phyloP scores from a whole-genome alignment of 1,140 invertebrate species.

The Centruroides vittatus region DNA sequence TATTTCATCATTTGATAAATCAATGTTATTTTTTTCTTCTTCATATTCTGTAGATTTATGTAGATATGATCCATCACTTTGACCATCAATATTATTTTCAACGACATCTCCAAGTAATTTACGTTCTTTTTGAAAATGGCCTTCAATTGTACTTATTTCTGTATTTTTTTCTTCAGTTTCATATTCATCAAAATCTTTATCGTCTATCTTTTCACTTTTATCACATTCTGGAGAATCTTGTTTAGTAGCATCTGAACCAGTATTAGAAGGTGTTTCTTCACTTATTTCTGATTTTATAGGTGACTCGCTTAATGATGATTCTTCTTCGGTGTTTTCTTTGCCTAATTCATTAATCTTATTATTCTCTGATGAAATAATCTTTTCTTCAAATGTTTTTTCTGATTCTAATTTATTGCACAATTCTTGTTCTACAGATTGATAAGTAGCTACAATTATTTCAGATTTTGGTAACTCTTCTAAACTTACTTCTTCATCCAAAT shows the following conservation, averaged over 20 bases:
- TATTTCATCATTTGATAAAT: not conserved
- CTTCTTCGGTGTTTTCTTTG: not conserved
- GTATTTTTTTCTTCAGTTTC: slow-evolving; percentile 1
- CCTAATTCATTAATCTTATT: no score
- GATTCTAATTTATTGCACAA: not conserved
- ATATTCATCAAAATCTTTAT: slow-evolving; percentile 9
- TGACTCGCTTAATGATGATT: not conserved
- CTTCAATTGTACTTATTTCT: slow-evolving; percentile 1
- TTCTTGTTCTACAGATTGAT: not conserved
- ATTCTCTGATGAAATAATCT: no score
- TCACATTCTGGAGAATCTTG: not conserved
- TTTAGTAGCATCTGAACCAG: not conserved
- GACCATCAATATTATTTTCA: not conserved
- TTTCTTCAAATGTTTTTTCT: not conserved
- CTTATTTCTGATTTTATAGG: not conserved
- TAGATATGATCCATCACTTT: not conserved
- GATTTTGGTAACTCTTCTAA: not conserved
- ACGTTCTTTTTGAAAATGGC: not conserved
- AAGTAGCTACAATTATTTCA: not conserved
- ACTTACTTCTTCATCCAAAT: no score
- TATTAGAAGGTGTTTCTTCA: slow-evolving; percentile 1
- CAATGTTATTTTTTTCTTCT: not conserved
- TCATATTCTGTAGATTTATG: not conserved
- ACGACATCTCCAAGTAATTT: no score
- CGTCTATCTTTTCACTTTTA: not conserved